These are phyloP conservation scores for Cydia amplana DNA, from an alignment of 1,140 invertebrate genomes.

Conservation along the genomic window DNA sequence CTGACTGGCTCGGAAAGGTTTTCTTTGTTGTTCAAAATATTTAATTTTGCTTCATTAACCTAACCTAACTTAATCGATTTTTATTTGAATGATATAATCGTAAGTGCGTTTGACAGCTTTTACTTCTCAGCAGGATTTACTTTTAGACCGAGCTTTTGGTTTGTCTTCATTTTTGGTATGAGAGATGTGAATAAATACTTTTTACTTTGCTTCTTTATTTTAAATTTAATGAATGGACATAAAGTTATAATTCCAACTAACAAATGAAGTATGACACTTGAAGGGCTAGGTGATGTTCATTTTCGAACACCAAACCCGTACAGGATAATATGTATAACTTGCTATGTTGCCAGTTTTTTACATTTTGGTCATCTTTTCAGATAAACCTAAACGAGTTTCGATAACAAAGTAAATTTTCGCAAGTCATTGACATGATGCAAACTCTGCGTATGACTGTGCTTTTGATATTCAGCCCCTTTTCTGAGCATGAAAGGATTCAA, in stretches of 20 bases:
- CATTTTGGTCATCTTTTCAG: neutral
- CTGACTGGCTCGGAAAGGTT: neutral
- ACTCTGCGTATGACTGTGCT: constrained; percentile 21
- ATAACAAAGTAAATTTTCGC: constrained; percentile 18
- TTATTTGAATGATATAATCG: no score
- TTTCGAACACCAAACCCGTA: no score
- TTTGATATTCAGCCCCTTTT: constrained; percentile 31
- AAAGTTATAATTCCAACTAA: neutral
- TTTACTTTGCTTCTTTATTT: neutral
- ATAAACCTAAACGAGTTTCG: constrained; percentile 2
- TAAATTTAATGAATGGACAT: neutral
- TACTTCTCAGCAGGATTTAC: no score
- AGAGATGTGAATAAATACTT: neutral
- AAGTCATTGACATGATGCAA: constrained; percentile 25
- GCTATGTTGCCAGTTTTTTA: neutral
- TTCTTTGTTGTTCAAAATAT: neutral
- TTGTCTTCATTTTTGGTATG: neutral
- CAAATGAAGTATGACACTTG: no score
- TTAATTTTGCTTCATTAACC: no score
- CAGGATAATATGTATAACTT: no score
- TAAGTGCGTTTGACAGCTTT: no score
- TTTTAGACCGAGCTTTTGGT: neutral
- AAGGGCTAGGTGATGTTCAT: no score
- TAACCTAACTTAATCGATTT: no score
- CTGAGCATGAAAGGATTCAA: constrained; percentile 26